Evolutionary conservation across 1,140 invertebrate species (phyloP), one percentile per base, ranked within the genome.

Genomic region (Polyergus mexicanus): DNA sequence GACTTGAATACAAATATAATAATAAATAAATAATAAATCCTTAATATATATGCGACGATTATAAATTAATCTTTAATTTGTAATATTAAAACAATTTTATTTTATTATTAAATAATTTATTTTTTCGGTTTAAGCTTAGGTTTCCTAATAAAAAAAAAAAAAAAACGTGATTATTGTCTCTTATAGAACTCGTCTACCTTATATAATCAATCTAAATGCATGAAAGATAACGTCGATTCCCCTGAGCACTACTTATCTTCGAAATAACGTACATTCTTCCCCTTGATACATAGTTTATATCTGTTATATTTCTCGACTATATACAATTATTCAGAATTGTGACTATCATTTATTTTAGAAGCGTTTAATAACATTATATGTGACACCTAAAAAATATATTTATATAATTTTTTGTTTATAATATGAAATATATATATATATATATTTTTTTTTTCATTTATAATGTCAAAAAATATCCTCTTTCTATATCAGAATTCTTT

Each of bases 151-250:
- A 41, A 19, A 47, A 41, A 41, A 41, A 41, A 19, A 47, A 41
- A 41, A 19, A 47, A n/a, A 75, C 16, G 4, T 44, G 22, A 32
- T 22, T 19, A 25, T 25, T 47, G 32, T 54, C 8, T 10, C 54
- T 68, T 25, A 56, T 25, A 56, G 2, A 35, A 38, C 11, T 51
- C 32, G 44, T 51, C 60, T 41, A 68, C 32, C 76, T 68, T 69
- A 65, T 69, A 65, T 68, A 68, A 65, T 66, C 8, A 44, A 80
- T 51, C 28, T 80, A 80, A 66, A 68, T 66, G 38, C n/a, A 2
- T 38, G 47, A 68, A 68, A 54, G 51, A 78, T 66, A 66, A 25
- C 13, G 41, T 44, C 7, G 8, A 68, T 66, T 54, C 22, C n/a
- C 62, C 25, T n/a, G 16, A n/a, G 62, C 44, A 32, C 28, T 65